Percentiles rank a stretch among this genome's conserved stretches.
These are phyloP conservation scores for Xenopus laevis DNA, from an alignment of 2,113 vertebrate genomes.

Conservation along the genomic window DNA sequence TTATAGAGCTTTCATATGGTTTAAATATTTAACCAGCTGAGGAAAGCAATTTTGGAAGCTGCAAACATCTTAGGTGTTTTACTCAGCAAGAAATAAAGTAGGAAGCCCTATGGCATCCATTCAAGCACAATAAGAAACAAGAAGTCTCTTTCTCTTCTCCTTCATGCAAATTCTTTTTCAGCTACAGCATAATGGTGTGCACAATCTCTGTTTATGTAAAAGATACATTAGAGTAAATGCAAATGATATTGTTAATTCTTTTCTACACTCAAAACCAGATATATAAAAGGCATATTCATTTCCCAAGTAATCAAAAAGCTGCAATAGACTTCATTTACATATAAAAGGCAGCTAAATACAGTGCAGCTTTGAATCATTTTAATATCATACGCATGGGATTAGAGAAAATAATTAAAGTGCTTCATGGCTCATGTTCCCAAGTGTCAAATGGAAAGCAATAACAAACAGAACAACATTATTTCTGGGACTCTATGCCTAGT, in stretches of 20 bases:
- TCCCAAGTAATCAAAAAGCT: conserved; percentile 48
- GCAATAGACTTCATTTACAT: conserved; percentile 66
- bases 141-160: not conserved
- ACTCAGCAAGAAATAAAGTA: too few relatives aligned
- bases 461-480: conserved; percentile 65
- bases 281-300: conserved; percentile 37
- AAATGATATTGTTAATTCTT: conserved; percentile 40
- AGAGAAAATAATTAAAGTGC: conserved; percentile 63
- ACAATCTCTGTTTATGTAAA: conserved; percentile 25
- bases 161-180: conserved; percentile 24
- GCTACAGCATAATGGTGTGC: conserved; percentile 35
- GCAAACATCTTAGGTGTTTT: too few relatives aligned
- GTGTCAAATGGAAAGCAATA: conserved; percentile 64
- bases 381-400: conserved; percentile 68
- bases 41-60: too few relatives aligned
- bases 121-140: too few relatives aligned
- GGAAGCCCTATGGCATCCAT: too few relatives aligned
- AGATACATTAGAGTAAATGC: conserved; percentile 21
- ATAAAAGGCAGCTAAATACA: conserved; percentile 71
- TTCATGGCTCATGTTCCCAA: conserved; percentile 60
- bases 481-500: conserved; percentile 62
- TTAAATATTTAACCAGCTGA: too few relatives aligned
- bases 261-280: conserved; percentile 45
- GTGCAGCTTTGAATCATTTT: conserved; percentile 66
- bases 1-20: too few relatives aligned